Evolutionary conservation across 2,797 vertebrate genomes (phyloP).

Genomic region (Characodon lateralis): DNA sequence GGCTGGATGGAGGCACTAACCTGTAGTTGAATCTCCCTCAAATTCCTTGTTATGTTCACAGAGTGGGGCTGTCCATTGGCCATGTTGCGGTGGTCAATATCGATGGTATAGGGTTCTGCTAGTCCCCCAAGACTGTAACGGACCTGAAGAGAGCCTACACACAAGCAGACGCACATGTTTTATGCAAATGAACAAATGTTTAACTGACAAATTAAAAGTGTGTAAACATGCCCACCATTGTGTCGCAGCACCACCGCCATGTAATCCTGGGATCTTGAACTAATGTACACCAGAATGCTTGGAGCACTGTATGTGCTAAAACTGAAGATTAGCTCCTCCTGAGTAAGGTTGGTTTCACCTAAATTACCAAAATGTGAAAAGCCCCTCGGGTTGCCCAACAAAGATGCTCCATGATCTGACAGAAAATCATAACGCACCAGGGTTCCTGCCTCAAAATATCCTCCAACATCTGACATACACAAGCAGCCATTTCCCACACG

Average conservation of each 20-base stretch:
- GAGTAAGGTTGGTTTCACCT: constrained; percentile 80
- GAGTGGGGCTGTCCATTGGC: constrained; percentile 95
- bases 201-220: not conserved
- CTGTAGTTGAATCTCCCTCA: constrained; percentile 86
- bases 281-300: constrained; percentile 90
- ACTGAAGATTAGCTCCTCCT: constrained; percentile 90
- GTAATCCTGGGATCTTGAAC: constrained; percentile 91
- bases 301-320: constrained; percentile 93
- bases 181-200: not conserved
- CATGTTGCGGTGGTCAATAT: constrained; percentile 89
- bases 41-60: constrained; percentile 87
- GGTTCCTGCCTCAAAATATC: constrained; percentile 95
- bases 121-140: constrained; percentile 91
- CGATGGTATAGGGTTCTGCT: constrained; percentile 87
- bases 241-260: constrained; percentile 87
- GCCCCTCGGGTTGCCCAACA: constrained; percentile 57
- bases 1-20: constrained; percentile 62
- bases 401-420: constrained; percentile 54
- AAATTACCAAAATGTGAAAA: constrained; percentile 48
- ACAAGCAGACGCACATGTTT: not conserved
- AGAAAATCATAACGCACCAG: constrained; percentile 93
- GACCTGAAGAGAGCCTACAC: constrained; percentile 91
- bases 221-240: constrained; percentile 52
- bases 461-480: constrained; percentile 87
- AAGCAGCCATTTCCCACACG: not conserved